Evolutionary conservation across 1,140 invertebrate genomes (phyloP).

Genomic region (Ooceraea biroi): DNA sequence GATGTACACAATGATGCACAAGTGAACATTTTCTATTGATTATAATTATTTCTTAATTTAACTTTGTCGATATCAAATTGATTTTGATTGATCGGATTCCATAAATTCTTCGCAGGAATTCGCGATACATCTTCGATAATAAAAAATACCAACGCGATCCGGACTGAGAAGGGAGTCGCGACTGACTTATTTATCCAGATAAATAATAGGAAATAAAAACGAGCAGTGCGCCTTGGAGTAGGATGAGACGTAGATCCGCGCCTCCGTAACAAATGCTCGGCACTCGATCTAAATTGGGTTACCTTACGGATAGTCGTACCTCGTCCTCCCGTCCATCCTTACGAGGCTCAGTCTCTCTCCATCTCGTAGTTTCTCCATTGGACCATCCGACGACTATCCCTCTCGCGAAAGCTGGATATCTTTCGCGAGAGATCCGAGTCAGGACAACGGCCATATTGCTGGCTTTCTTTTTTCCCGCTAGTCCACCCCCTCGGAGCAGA

Average conservation of each 20-base stretch:
- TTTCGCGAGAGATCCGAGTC: constrained; percentile 76
- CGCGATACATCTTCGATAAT: constrained; percentile 69
- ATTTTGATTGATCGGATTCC: constrained; percentile 50
- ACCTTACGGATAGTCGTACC: constrained; percentile 75
- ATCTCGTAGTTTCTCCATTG: constrained; percentile 48
- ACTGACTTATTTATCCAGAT: constrained; percentile 85
- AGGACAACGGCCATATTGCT: constrained; percentile 84
- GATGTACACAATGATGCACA: not conserved
- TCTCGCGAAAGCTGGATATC: constrained; percentile 76
- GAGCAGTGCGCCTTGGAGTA: constrained; percentile 60
- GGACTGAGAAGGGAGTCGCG: constrained; percentile 9
- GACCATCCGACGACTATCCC: constrained; percentile 66
- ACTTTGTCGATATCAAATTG: constrained; percentile 8
- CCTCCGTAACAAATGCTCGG: constrained; percentile 83
- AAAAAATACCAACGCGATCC: constrained; percentile 15
- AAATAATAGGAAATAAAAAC: constrained; percentile 86
- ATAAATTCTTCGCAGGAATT: constrained; percentile 61
- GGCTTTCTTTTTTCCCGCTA: constrained; percentile 74
- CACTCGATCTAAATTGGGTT: constrained; percentile 87
- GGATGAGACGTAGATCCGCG: constrained; percentile 76
- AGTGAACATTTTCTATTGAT: constrained; percentile 20
- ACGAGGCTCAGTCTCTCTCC: constrained; percentile 53
- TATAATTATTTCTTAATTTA: not conserved
- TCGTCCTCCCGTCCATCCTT: constrained; percentile 61
- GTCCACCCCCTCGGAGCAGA: constrained; percentile 50